Evolutionary conservation across 2,113 vertebrate species (phyloP).

Genomic region (Rhombomys opimus): DNA sequence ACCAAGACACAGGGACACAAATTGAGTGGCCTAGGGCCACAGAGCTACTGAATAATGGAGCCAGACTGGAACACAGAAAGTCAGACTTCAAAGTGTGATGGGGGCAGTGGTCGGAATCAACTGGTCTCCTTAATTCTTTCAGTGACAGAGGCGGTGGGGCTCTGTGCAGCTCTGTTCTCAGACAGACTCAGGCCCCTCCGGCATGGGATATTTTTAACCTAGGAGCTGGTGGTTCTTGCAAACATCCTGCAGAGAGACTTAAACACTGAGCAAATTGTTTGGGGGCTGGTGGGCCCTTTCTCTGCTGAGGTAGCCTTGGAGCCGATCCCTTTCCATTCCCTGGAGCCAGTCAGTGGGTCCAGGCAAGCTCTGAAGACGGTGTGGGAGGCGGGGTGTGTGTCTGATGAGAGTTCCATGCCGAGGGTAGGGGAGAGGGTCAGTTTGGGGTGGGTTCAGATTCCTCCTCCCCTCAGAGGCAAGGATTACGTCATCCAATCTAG

Average conservation of each 20-base stretch:
- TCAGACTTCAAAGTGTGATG: not conserved
- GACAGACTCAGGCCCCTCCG: not conserved
- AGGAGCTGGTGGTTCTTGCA: slow-evolving; percentile 48
- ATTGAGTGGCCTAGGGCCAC: not conserved
- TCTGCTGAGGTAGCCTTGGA: not conserved
- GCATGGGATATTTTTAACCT: slow-evolving; percentile 61
- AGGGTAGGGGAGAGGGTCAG: not conserved
- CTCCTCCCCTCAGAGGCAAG: not conserved
- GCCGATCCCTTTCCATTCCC: no score
- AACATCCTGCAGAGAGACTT: slow-evolving; percentile 50
- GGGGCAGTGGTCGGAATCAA: not conserved
- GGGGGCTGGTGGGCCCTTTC: not conserved
- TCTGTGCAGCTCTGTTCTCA: slow-evolving; percentile 48
- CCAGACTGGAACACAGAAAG: slow-evolving; percentile 3
- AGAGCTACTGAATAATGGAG: not conserved
- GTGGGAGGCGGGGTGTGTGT: not conserved
- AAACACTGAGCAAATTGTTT: slow-evolving; percentile 62
- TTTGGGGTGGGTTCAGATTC: not conserved
- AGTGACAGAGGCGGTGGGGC: not conserved
- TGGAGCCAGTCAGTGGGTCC: not conserved
- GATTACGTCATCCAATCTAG: slow-evolving; percentile 3
- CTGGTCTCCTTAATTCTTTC: not conserved
- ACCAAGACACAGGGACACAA: slow-evolving; percentile 8
- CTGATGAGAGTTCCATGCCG: not conserved
- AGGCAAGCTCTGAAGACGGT: not conserved